A percentile compares a stretch with the other conserved stretches of the same genome.
Evolutionary conservation across 2,888 invertebrate species (phyloP).

Genomic region (Leucania comma): DNA sequence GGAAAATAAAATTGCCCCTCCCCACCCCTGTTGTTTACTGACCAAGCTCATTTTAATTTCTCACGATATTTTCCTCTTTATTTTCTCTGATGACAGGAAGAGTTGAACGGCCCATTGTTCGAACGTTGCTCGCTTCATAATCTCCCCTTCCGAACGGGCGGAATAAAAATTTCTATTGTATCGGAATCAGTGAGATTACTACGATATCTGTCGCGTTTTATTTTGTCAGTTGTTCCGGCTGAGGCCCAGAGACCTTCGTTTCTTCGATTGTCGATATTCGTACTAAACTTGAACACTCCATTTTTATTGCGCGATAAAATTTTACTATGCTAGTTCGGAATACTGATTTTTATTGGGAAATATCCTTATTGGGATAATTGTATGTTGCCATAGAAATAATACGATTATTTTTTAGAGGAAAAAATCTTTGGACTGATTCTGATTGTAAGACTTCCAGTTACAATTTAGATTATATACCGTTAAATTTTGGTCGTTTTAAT

Average conservation of each 20-base stretch:
- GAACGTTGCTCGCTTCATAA: constrained; percentile 65
- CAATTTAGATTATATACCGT: too few relatives aligned
- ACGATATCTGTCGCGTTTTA: constrained; percentile 58
- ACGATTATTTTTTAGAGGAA: constrained; percentile 27
- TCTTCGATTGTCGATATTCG: constrained; percentile 63
- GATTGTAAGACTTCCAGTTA: too few relatives aligned
- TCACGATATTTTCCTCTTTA: constrained; percentile 77
- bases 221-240: constrained; percentile 52
- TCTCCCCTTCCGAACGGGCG: constrained; percentile 52
- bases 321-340: constrained; percentile 67
- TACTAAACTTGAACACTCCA: constrained; percentile 63
- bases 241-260: constrained; percentile 50
- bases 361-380: constrained; percentile 64
- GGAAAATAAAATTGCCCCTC: constrained; percentile 76
- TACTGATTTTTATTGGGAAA: constrained; percentile 65
- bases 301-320: constrained; percentile 70
- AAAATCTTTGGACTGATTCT: not conserved
- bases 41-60: constrained; percentile 85
- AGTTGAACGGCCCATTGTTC: constrained; percentile 75
- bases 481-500: too few relatives aligned
- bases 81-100: constrained; percentile 74
- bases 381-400: constrained; percentile 57
- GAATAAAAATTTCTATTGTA: constrained; percentile 69
- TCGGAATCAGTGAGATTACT: constrained; percentile 61
- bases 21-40: constrained; percentile 78